These are phyloP conservation scores for Tetheella fluctuosa DNA, from an alignment of 2,888 invertebrate species.

Conservation along the genomic window DNA sequence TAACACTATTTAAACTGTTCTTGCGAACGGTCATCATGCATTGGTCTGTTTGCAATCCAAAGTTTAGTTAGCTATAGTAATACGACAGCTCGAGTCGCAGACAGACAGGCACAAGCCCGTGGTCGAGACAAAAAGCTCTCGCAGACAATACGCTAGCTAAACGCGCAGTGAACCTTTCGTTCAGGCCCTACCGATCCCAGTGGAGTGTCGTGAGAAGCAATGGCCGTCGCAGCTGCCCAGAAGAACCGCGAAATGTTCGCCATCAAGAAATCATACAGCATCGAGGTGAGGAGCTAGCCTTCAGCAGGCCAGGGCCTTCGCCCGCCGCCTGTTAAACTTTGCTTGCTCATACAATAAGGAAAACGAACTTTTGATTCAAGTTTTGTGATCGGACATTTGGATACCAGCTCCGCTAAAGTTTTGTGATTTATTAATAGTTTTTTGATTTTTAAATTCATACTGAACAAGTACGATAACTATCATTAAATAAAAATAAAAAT, in stretches of 20 bases:
- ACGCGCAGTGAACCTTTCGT: constrained; percentile 81
- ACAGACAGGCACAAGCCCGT: constrained; percentile 85
- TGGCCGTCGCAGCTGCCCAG: constrained; percentile 96
- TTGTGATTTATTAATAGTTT: constrained; percentile 7
- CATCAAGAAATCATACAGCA: constrained; percentile 98
- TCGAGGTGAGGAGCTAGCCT: constrained; percentile 90
- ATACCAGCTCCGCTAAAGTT: constrained; percentile 22
- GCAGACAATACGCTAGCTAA: constrained; percentile 82
- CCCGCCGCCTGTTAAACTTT: constrained; percentile 30
- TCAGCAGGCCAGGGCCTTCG: constrained; percentile 23
- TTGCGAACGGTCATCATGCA: constrained; percentile 86
- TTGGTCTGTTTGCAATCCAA: constrained; percentile 88
- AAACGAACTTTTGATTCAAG: constrained; percentile 30
- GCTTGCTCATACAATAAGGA: constrained; percentile 37
- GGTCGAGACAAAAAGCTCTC: constrained; percentile 84
- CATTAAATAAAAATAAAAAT: not conserved
- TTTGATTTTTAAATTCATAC: not conserved
- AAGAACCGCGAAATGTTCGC: constrained; percentile 98
- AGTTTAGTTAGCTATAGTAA: constrained; percentile 85
- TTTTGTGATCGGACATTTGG: constrained; percentile 35
- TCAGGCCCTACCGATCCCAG: constrained; percentile 79
- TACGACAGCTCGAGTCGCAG: constrained; percentile 82
- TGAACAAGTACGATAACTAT: not conserved
- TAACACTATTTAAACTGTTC: constrained; percentile 87
- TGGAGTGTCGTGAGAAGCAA: constrained; percentile 82